Evolutionary conservation across 1,140 invertebrate species (phyloP).

Genomic region (Pachypsylla venusta): DNA sequence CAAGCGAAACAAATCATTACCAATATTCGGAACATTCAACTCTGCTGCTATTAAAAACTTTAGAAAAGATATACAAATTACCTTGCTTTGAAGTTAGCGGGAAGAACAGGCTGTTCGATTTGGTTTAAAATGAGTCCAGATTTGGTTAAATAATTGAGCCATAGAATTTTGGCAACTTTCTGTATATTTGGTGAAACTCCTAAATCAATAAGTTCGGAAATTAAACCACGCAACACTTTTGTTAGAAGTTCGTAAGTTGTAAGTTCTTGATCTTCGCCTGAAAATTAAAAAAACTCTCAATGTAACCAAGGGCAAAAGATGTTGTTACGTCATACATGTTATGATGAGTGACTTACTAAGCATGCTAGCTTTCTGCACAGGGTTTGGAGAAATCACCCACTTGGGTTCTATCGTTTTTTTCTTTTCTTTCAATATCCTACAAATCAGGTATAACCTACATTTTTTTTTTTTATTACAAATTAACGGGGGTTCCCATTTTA

Average conservation of each 20-base stretch:
- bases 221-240: not conserved
- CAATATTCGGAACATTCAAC: not conserved
- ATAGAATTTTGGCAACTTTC: not conserved
- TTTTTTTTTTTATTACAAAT: too few relatives aligned
- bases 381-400: too few relatives aligned
- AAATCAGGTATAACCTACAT: too few relatives aligned
- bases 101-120: not conserved
- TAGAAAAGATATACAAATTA: not conserved
- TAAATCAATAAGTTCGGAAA: not conserved
- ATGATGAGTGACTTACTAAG: too few relatives aligned
- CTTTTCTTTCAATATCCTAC: too few relatives aligned
- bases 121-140: not conserved
- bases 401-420: too few relatives aligned
- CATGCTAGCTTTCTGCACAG: too few relatives aligned
- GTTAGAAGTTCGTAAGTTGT: not conserved
- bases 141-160: not conserved
- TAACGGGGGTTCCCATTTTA: too few relatives aligned
- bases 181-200: not conserved
- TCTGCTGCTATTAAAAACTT: not conserved
- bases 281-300: too few relatives aligned
- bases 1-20: not conserved
- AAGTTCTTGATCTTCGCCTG: not conserved
- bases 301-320: too few relatives aligned
- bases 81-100: not conserved
- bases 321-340: too few relatives aligned